phyloP scores from a whole-genome alignment of 2,113 vertebrate genomes.

The Gallinago undulata region DNA sequence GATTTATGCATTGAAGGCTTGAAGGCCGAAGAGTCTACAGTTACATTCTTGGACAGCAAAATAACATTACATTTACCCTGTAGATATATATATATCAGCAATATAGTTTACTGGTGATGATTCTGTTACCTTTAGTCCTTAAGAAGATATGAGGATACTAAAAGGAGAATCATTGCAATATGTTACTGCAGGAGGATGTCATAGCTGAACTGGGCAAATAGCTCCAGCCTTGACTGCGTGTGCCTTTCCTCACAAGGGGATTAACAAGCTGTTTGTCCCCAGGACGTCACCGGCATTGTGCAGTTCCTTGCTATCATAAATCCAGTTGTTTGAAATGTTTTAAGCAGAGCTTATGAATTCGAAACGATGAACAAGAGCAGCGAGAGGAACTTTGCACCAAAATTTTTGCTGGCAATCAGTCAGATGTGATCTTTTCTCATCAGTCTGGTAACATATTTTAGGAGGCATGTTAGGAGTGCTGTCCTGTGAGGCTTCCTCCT shows the following conservation, averaged over 20 bases:
- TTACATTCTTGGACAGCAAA: not conserved
- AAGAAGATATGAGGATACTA: not conserved
- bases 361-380: not conserved
- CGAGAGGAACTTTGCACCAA: not conserved
- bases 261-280: not conserved
- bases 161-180: not conserved
- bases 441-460: rapidly evolving
- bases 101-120: not conserved
- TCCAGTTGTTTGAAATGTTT: not conserved
- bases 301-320: not conserved
- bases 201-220: not conserved
- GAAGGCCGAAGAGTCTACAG: not conserved
- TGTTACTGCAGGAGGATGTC: not conserved
- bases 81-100: not conserved
- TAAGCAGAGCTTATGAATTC: not conserved
- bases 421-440: not conserved
- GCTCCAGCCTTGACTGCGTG: not conserved
- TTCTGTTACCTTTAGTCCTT: not conserved
- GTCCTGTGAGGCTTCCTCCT: not conserved
- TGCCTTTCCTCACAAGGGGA: not conserved
- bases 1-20: not conserved
- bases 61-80: not conserved
- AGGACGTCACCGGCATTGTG: not conserved
- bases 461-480: not conserved
- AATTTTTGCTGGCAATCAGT: rapidly evolving